Conservation (phyloP, 2,797 vertebrate species). For the Pitangus sulphuratus region DNA sequence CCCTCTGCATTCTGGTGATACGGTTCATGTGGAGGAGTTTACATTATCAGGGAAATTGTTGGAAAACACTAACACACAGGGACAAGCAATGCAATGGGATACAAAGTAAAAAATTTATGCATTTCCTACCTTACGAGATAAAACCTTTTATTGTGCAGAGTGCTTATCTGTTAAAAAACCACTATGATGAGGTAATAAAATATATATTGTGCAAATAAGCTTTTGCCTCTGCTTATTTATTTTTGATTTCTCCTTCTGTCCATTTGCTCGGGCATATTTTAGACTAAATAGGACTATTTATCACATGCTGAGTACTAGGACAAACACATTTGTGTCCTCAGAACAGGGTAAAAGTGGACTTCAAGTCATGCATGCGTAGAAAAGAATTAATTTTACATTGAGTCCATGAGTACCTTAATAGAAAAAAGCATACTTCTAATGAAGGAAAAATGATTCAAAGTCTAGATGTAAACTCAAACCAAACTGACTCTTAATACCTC, state of each 20-base stretch:
- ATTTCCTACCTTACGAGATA: background rate
- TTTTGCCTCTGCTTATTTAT: background rate
- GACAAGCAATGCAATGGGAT: background rate
- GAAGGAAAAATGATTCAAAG: background rate
- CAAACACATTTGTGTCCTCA: background rate
- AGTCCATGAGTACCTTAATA: background rate
- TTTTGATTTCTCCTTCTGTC: background rate
- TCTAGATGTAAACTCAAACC: background rate
- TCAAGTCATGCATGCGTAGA: background rate
- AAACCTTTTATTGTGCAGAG: background rate
- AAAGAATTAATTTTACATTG: background rate
- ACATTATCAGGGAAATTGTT: background rate
- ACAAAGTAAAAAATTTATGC: background rate
- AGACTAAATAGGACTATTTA: background rate
- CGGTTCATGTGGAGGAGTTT: background rate
- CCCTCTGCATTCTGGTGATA: background rate
- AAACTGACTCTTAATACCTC: background rate
- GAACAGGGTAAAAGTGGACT: background rate
- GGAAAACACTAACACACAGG: background rate
- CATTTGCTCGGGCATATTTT: background rate
- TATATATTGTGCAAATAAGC: background rate
- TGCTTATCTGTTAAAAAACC: constrained; percentile 7
- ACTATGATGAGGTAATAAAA: background rate
- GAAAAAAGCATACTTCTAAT: background rate
- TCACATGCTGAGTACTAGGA: background rate